Evolutionary conservation across 2,888 invertebrate species (phyloP).

Genomic region (Limenitis camilla): DNA sequence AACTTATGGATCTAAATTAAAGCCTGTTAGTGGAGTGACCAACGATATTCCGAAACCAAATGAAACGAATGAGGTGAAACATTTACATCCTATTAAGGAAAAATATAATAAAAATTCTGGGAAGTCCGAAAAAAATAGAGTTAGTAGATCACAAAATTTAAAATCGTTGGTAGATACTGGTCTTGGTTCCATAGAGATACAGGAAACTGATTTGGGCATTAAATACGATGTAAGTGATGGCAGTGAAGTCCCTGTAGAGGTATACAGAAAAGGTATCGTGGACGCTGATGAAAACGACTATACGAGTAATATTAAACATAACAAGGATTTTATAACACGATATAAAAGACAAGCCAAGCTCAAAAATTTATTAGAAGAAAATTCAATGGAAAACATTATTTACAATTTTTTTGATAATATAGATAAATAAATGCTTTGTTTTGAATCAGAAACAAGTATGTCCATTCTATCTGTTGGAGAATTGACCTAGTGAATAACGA

Average conservation of each 20-base stretch:
- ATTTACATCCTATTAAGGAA: slow-evolving; percentile 68
- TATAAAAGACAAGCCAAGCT: slow-evolving; percentile 45
- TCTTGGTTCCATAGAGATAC: slow-evolving; percentile 69
- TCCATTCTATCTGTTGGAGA: too few species aligned
- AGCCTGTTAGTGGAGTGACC: slow-evolving; percentile 32
- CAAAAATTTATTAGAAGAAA: too few species aligned
- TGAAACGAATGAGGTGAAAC: slow-evolving; percentile 73
- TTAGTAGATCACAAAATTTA: slow-evolving; percentile 52
- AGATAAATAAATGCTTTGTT: too few species aligned
- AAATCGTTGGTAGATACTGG: slow-evolving; percentile 56
- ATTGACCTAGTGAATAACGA: too few species aligned
- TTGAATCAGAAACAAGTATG: too few species aligned
- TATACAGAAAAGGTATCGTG: slow-evolving; percentile 76
- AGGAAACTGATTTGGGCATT: slow-evolving; percentile 74
- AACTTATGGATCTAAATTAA: slow-evolving; percentile 81
- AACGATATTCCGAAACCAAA: slow-evolving; percentile 72
- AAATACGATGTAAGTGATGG: slow-evolving; percentile 75
- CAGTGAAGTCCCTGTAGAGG: slow-evolving; percentile 67
- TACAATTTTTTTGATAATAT: too few species aligned
- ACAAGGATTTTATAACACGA: slow-evolving; percentile 22
- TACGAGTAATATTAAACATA: slow-evolving; percentile 26
- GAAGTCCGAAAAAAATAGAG: slow-evolving; percentile 37
- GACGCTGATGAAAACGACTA: slow-evolving; percentile 67
- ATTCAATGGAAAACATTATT: too few species aligned
- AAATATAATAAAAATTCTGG: slow-evolving; percentile 47